Evolutionary conservation across 30 jellyfish, hydroid and myxozoan species (phyloP).

Genomic region (Cassiopea andromeda): DNA sequence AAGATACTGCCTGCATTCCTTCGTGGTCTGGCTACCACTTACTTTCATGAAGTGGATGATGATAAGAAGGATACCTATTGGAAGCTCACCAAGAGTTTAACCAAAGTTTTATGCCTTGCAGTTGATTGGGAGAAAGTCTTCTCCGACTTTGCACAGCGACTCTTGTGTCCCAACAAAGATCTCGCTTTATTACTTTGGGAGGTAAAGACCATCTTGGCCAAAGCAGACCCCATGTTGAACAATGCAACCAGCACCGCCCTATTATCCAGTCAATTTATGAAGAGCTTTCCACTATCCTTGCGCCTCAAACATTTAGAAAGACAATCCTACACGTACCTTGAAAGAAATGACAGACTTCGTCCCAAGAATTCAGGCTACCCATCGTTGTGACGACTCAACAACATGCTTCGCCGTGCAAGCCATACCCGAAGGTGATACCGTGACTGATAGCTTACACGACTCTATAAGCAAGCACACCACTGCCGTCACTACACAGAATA

Average conservation of each 20-base stretch:
- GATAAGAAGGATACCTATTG: not conserved
- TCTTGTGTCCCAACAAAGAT: not conserved
- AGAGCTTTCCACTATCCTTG: not conserved
- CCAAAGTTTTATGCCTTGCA: not conserved
- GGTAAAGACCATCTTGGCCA: not conserved
- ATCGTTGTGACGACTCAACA: not conserved
- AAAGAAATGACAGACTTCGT: too few species aligned
- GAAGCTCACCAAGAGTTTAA: not conserved
- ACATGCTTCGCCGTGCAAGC: not conserved
- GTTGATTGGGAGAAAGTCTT: not conserved
- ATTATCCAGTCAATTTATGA: not conserved
- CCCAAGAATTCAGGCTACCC: not conserved
- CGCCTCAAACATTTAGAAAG: not conserved
- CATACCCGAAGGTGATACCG: not conserved
- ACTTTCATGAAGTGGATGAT: not conserved
- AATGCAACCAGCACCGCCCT: not conserved
- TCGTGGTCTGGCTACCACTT: not conserved
- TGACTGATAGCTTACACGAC: not conserved
- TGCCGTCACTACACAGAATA: not conserved
- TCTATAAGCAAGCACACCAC: not conserved
- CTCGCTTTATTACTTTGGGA: not conserved
- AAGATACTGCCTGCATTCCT: conserved; percentile 1
- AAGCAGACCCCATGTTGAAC: not conserved
- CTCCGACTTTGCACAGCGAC: not conserved
- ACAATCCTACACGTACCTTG: too few species aligned